A percentile compares a stretch with the other conserved stretches of the same genome.
These are phyloP conservation scores for Esox niger DNA, from an alignment of 2,113 vertebrate species.

Conservation along the genomic window DNA sequence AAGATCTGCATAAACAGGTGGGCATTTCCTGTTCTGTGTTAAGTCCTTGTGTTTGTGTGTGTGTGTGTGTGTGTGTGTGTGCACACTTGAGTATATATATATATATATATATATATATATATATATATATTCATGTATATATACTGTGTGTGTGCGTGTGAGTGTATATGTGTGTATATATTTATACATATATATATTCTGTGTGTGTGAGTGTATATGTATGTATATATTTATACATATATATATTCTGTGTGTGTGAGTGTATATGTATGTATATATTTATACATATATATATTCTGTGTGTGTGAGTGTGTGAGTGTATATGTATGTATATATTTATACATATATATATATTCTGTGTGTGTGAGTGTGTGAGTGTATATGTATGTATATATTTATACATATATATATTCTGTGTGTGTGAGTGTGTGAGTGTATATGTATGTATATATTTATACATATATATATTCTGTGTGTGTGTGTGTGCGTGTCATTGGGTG, in stretches of 20 bases:
- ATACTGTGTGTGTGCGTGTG: too few species aligned
- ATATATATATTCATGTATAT: conserved; percentile 7
- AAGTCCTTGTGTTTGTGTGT: background rate
- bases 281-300: too few species aligned
- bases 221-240: conserved; percentile 8
- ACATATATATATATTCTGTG: background rate
- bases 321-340: too few species aligned
- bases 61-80: background rate
- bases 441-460: too few species aligned
- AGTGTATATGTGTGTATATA: too few species aligned
- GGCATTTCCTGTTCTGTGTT: background rate
- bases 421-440: conserved; percentile 6
- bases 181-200: background rate
- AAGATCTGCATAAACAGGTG: too few species aligned
- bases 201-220: conserved; percentile 10
- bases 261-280: conserved; percentile 15
- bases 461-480: too few species aligned
- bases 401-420: conserved; percentile 17
- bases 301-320: conserved; percentile 13
- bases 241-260: conserved; percentile 14
- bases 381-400: background rate
- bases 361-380: conserved; percentile 14
- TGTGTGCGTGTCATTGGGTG: conserved; percentile 12
- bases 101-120: conserved; percentile 7
- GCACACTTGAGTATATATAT: conserved; percentile 11